Percentiles rank a stretch among this genome's conserved stretches.
Conservation (phyloP, 2,797 vertebrate genomes). For the Anguilla megastoma region DNA sequence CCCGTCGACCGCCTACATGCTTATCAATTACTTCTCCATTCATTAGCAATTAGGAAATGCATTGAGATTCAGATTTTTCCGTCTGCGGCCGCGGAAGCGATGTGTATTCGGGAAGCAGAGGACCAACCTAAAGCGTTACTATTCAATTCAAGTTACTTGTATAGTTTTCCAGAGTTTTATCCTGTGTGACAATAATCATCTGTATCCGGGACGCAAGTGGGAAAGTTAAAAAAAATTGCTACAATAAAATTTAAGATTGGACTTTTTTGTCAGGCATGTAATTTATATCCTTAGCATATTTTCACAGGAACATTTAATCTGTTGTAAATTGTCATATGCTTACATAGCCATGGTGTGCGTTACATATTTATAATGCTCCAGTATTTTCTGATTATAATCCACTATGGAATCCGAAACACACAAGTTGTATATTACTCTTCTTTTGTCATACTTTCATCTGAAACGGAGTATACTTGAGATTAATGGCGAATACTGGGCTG, state of each 20-base stretch:
- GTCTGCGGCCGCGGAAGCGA: constrained; percentile 64
- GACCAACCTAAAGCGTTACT: constrained; percentile 16
- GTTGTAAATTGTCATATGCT: neutral
- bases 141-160: constrained; percentile 23
- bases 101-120: constrained; percentile 71
- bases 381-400: neutral
- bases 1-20: constrained; percentile 71
- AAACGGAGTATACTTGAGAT: neutral
- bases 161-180: constrained; percentile 13
- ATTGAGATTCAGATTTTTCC: constrained; percentile 74
- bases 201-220: neutral
- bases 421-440: neutral
- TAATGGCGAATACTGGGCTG: neutral
- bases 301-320: neutral
- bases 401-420: neutral
- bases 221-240: neutral
- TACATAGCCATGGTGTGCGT: neutral
- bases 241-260: neutral
- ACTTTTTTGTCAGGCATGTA: neutral
- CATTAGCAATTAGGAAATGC: constrained; percentile 67
- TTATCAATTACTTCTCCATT: constrained; percentile 75
- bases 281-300: neutral
- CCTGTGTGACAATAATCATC: neutral
- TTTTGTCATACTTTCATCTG: neutral
- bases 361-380: neutral